Conservation (phyloP, 2,797 vertebrate species). For the Parauchenoglanis ngamensis region DNA sequence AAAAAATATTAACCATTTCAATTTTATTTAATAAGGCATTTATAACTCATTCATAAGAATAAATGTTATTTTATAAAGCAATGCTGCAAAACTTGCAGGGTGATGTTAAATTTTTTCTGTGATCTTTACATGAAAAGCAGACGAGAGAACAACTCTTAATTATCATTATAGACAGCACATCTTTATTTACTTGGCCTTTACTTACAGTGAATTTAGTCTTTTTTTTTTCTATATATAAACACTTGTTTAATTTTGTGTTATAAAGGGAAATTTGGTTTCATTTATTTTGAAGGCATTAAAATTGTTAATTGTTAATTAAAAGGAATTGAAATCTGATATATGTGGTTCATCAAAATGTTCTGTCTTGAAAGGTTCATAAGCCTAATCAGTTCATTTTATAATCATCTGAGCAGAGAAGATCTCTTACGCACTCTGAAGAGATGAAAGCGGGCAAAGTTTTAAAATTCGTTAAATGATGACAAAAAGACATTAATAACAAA, state of each 20-base stretch:
- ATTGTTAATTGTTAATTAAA: neutral
- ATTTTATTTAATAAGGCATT: neutral
- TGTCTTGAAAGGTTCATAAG: neutral
- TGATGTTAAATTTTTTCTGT: neutral
- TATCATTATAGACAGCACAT: neutral
- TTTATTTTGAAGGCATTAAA: neutral
- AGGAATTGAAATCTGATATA: neutral
- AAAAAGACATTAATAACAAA: no score
- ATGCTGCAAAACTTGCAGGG: neutral
- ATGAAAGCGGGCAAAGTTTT: neutral
- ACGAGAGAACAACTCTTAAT: neutral
- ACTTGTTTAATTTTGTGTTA: neutral
- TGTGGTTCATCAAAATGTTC: neutral
- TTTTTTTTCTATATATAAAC: neutral
- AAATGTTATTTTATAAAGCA: neutral
- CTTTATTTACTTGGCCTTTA: neutral
- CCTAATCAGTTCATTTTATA: neutral
- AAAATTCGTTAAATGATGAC: no score
- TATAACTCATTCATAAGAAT: neutral
- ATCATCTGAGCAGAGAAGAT: neutral
- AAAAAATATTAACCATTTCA: neutral
- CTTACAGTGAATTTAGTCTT: neutral
- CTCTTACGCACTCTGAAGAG: neutral
- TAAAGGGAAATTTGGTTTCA: neutral
- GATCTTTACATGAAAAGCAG: neutral